Conservation (phyloP, 1,140 invertebrate genomes). For the Globodera rostochiensis region DNA sequence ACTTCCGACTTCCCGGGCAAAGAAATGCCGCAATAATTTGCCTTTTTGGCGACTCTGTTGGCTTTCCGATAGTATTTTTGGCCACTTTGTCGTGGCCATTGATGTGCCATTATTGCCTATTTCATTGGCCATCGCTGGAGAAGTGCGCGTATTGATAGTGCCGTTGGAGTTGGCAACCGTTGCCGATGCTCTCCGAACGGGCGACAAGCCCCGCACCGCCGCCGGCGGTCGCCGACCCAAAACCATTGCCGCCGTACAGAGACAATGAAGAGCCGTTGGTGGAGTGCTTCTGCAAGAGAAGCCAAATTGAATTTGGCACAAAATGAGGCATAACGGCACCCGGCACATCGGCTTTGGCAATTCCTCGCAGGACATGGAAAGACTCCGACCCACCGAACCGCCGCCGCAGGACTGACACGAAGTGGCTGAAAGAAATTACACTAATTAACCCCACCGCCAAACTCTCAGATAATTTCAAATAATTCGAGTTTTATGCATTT, state of each 20-base stretch:
- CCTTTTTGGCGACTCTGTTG: no score
- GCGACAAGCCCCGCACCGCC: slow-evolving; percentile 16
- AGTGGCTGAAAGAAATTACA: not conserved
- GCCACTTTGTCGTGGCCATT: not conserved
- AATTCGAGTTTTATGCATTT: no score
- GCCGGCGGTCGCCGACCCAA: not conserved
- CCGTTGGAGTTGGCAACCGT: slow-evolving; percentile 14
- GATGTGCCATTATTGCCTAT: not conserved
- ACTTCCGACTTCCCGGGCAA: no score
- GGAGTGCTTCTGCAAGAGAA: slow-evolving; percentile 36
- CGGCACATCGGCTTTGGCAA: slow-evolving; percentile 46
- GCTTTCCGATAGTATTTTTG: not conserved
- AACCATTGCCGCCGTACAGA: slow-evolving; percentile 30
- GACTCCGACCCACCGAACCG: slow-evolving; percentile 20
- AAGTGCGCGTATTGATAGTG: slow-evolving; percentile 18
- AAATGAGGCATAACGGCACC: slow-evolving; percentile 21
- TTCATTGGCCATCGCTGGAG: slow-evolving; percentile 9
- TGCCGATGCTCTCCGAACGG: slow-evolving; percentile 23
- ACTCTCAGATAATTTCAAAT: no score
- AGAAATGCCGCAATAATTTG: no score
- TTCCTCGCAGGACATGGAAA: slow-evolving; percentile 37
- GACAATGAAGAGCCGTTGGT: slow-evolving; percentile 32
- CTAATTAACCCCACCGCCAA: no score
- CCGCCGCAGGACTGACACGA: slow-evolving; percentile 21
- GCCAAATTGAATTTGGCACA: not conserved